Conservation (phyloP, 2,113 vertebrate species). For the Lynx canadensis region DNA sequence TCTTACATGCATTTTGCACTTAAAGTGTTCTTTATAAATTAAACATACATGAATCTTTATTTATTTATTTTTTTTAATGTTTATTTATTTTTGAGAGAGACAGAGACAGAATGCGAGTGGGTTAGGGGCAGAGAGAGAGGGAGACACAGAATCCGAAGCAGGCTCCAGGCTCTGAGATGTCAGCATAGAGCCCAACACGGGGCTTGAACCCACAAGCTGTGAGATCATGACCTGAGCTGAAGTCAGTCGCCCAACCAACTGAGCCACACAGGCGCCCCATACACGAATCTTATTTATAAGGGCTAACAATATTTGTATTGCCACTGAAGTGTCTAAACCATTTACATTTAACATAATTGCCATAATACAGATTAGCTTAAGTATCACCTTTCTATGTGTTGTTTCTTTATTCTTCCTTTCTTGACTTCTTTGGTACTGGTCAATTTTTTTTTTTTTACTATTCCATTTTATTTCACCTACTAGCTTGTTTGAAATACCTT, state of each 20-base stretch:
- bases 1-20: background rate
- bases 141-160: too few relatives aligned
- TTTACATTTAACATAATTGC: background rate
- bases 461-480: background rate
- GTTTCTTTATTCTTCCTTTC: background rate
- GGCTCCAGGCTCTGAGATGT: too few relatives aligned
- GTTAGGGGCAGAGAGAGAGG: too few relatives aligned
- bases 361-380: background rate
- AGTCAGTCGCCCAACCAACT: too few relatives aligned
- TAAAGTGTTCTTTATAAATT: background rate
- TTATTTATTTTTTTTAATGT: too few relatives aligned
- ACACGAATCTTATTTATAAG: background rate
- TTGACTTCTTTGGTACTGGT: background rate
- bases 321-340: background rate
- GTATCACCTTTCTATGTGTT: background rate
- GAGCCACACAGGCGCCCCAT: background rate
- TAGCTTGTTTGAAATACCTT: background rate
- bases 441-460: background rate
- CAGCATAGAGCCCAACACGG: too few relatives aligned
- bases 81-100: too few relatives aligned
- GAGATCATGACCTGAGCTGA: too few relatives aligned
- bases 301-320: background rate
- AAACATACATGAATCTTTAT: background rate
- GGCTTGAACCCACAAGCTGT: too few relatives aligned
- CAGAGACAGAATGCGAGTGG: too few relatives aligned